Conservation (phyloP, 2,113 vertebrate species). For the Oreochromis spilurus region DNA sequence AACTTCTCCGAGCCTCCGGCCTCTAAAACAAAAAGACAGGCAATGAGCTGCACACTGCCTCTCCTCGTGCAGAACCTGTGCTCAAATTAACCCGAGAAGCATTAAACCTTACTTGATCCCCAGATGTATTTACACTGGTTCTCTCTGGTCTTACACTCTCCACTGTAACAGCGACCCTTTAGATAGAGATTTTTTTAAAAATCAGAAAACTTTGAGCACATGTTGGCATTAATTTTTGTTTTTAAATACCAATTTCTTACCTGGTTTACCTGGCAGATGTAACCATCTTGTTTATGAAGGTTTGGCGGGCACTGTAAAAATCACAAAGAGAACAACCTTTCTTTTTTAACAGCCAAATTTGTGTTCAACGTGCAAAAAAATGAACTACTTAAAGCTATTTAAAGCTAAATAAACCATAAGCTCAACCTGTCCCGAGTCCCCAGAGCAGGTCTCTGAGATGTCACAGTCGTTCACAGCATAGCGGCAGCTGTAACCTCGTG, state of each 20-base stretch:
- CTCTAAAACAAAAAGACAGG: conserved; percentile 72
- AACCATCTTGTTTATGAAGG: conserved; percentile 97
- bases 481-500: conserved; percentile 88
- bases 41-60: background rate
- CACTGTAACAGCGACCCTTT: conserved; percentile 93
- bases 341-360: background rate
- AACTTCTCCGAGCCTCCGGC: conserved; percentile 92
- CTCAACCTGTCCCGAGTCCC: conserved; percentile 95
- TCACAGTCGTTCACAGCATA: conserved; percentile 93
- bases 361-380: background rate
- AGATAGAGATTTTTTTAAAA: background rate
- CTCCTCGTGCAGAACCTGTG: background rate
- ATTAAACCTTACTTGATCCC: conserved; percentile 86
- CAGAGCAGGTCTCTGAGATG: conserved; percentile 90
- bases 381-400: background rate
- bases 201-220: background rate
- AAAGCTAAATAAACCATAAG: background rate
- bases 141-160: conserved; percentile 96
- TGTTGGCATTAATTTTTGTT: background rate
- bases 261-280: conserved; percentile 89
- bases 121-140: conserved; percentile 98
- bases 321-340: background rate
- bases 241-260: conserved; percentile 58
- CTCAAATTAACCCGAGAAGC: background rate
- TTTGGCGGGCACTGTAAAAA: conserved; percentile 89